Evolutionary conservation across 2,113 vertebrate genomes (phyloP), one percentile per base, ranked within the genome.

Genomic region (Caloenas nicobarica): DNA sequence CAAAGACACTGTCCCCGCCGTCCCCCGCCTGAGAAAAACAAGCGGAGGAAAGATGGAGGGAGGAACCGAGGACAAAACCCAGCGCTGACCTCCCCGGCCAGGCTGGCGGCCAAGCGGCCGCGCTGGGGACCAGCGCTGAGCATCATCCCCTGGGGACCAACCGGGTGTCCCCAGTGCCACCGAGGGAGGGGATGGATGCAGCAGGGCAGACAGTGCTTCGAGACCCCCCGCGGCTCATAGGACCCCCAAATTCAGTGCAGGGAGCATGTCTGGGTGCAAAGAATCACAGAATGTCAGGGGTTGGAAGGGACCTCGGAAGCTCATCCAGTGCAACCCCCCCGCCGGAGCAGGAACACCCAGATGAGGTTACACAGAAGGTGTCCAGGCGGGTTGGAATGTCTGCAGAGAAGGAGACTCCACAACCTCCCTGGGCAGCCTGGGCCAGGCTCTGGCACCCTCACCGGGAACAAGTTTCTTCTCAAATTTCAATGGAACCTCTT

Each of bases 31-130:
- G 4, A 58, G 58, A 34, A 36, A 78, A 91, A 79, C 64, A 86
- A 65, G 81, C 1, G 0, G 87, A 90, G 82, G 58, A 42, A 94
- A 91, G 93, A 83, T 0, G 1, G 24, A 73, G 85, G 76, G 95
- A 96, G 91, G 94, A 97, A 94, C 77, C 1, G 34, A 96, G 96
- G 95, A 97, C 94, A 95, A 80, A 96, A 88, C 94, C 93, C 85
- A 77, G 26, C 7, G 26, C 93, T 95, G 83, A 93, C 91, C 93
- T 94, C 89, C 64, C 50, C 33, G 79, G 89, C 93, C 13, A 71
- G 95, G 94, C 93, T 48, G 79, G 7, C 21, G 2, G 96, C 96
- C 96, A 97, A 91, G 71, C 0, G 40, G 78, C 96, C 28, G 78
- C 3, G 31, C 44, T 3, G 2, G 26, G n/a, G 29, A 69, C 38